Conservation (phyloP, 2,888 invertebrate species). For the Choristoneura rosaceana region DNA sequence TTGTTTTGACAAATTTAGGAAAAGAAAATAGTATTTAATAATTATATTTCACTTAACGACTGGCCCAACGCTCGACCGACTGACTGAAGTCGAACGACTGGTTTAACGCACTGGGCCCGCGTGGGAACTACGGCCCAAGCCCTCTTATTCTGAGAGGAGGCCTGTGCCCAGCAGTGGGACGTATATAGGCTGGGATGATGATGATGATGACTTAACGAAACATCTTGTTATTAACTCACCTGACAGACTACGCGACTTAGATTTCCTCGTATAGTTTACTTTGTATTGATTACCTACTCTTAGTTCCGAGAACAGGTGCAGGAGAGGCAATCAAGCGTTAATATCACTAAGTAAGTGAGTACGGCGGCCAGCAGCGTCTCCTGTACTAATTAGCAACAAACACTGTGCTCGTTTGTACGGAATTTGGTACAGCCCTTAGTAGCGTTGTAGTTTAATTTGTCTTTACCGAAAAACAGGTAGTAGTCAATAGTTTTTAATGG, state of each 20-base stretch:
- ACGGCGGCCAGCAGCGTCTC: slow-evolving; percentile 8
- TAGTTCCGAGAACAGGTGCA: slow-evolving; percentile 3
- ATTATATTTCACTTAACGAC: not conserved
- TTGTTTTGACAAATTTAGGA: too few species aligned
- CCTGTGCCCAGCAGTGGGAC: too few species aligned
- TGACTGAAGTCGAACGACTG: too few species aligned
- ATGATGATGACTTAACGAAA: not conserved
- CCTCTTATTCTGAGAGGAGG: too few species aligned
- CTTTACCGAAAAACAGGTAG: not conserved
- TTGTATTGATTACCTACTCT: not conserved
- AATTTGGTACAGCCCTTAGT: not conserved
- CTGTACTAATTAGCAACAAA: slow-evolving; percentile 18
- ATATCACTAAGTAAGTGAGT: slow-evolving; percentile 10
- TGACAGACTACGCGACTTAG: not conserved
- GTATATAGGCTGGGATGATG: too few species aligned
- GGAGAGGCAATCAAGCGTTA: slow-evolving; percentile 12
- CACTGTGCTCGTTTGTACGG: not conserved
- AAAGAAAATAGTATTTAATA: not conserved
- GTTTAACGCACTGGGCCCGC: too few species aligned
- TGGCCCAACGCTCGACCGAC: too few species aligned
- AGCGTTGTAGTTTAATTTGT: too few species aligned
- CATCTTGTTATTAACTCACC: not conserved
- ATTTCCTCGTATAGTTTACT: not conserved
- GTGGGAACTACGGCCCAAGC: too few species aligned
- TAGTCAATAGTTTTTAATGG: not conserved